Percentiles rank a stretch among this genome's conserved stretches.
These are phyloP conservation scores for Drosophila rubida DNA, from an alignment of 2,888 invertebrate genomes.

Conservation along the genomic window DNA sequence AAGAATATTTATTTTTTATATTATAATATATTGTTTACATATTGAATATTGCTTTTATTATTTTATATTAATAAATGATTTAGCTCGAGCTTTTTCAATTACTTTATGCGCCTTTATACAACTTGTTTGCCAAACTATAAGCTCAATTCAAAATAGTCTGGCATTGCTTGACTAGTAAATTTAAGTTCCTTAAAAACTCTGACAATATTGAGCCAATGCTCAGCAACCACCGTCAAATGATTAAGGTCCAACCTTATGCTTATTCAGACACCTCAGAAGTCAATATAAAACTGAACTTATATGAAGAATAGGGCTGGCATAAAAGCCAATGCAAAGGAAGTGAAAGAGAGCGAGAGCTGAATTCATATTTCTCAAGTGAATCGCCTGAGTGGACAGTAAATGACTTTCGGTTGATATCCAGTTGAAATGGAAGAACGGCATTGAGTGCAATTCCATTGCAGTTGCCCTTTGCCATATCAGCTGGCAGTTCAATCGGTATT, in stretches of 20 bases:
- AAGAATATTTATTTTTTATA: too few relatives aligned
- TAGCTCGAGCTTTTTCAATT: too few relatives aligned
- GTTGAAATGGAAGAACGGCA: not conserved
- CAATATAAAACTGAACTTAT: conserved; percentile 9
- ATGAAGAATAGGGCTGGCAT: not conserved
- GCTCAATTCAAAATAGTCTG: conserved; percentile 15
- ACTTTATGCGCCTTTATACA: not conserved
- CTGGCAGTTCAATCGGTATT: conserved; percentile 1
- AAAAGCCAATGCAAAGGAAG: not conserved
- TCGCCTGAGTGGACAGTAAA: conserved; percentile 22
- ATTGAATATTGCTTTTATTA: too few relatives aligned
- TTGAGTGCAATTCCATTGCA: conserved; percentile 10
- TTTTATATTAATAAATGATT: too few relatives aligned
- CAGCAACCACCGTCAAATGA: not conserved
- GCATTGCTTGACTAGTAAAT: conserved; percentile 20
- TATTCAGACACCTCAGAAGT: conserved; percentile 12
- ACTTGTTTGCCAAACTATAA: not conserved
- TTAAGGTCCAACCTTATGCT: conserved; percentile 15
- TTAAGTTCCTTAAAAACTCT: conserved; percentile 22
- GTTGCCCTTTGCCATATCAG: conserved; percentile 23
- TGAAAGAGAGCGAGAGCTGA: conserved; percentile 8
- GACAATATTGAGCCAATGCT: conserved; percentile 45
- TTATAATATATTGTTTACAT: too few relatives aligned
- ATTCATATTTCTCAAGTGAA: conserved; percentile 34
- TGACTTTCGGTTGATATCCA: conserved; percentile 11